A percentile compares a stretch with the other conserved stretches of the same genome.
Evolutionary conservation across 2,113 vertebrate genomes (phyloP).

Genomic region (Antechinus stuartii): DNA sequence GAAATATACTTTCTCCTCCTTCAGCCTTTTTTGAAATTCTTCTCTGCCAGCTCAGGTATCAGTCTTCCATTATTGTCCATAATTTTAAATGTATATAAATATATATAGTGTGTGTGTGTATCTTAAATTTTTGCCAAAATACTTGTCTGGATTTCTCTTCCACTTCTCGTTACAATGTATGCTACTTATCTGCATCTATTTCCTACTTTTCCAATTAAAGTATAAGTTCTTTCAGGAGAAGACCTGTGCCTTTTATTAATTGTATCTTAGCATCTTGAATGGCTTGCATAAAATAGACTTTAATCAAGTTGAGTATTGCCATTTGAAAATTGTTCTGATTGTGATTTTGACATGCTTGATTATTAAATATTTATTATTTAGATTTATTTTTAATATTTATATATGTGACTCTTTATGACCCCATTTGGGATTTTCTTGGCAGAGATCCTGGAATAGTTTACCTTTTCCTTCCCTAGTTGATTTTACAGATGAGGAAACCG

Average conservation of each 20-base stretch:
- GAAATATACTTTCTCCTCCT: background rate
- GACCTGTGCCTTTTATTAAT: background rate
- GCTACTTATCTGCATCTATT: too few relatives aligned
- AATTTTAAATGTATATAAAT: background rate
- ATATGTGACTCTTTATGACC: background rate
- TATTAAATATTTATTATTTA: background rate
- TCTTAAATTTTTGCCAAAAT: background rate
- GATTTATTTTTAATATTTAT: background rate
- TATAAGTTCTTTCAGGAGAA: too few relatives aligned
- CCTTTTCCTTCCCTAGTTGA: background rate
- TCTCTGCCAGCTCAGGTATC: background rate
- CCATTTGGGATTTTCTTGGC: background rate
- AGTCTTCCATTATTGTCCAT: background rate
- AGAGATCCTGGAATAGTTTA: background rate
- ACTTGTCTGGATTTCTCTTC: too few relatives aligned
- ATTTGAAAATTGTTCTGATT: background rate
- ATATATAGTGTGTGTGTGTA: too few relatives aligned
- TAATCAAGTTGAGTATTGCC: background rate
- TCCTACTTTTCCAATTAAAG: too few relatives aligned
- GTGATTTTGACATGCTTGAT: background rate
- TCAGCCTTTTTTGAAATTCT: background rate
- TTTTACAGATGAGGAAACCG: background rate
- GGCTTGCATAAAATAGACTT: background rate
- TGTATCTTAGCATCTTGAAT: background rate
- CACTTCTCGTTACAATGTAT: too few relatives aligned